phyloP scores from a whole-genome alignment of 2,797 vertebrate species.

The Nannoperca obscura region DNA sequence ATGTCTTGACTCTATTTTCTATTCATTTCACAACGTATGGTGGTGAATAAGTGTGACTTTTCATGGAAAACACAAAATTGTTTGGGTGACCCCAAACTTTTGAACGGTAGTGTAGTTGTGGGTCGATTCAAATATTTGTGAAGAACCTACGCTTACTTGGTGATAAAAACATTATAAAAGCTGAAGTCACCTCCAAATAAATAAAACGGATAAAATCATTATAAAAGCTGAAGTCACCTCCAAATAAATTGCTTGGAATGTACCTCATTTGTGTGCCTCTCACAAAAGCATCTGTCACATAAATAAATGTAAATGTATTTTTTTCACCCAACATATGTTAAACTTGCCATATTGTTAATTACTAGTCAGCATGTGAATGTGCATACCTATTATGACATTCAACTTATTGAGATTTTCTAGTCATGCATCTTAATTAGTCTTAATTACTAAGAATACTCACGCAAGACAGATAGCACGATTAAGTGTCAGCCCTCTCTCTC shows the following conservation, averaged over 20 bases:
- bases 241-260: not conserved
- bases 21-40: too few species aligned
- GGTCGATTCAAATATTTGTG: not conserved
- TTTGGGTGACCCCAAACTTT: too few species aligned
- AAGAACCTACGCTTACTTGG: not conserved
- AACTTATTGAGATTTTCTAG: slow-evolving; percentile 29
- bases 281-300: not conserved
- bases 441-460: slow-evolving; percentile 46
- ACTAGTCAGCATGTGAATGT: slow-evolving; percentile 16
- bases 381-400: slow-evolving; percentile 23
- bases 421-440: slow-evolving; percentile 42
- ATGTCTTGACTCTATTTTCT: too few species aligned
- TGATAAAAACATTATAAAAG: not conserved
- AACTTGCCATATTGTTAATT: slow-evolving; percentile 15
- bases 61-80: too few species aligned
- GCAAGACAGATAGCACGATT: slow-evolving; percentile 29
- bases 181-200: not conserved
- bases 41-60: too few species aligned
- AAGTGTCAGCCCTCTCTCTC: slow-evolving; percentile 16
- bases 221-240: not conserved
- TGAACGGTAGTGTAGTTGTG: not conserved
- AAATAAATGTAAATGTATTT: not conserved
- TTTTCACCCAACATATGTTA: not conserved
- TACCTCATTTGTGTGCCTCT: not conserved
- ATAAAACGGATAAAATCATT: not conserved